Base-by-base conservation (phyloP, 2,888 invertebrate species). In the Drosophila prostipennis region DNA sequence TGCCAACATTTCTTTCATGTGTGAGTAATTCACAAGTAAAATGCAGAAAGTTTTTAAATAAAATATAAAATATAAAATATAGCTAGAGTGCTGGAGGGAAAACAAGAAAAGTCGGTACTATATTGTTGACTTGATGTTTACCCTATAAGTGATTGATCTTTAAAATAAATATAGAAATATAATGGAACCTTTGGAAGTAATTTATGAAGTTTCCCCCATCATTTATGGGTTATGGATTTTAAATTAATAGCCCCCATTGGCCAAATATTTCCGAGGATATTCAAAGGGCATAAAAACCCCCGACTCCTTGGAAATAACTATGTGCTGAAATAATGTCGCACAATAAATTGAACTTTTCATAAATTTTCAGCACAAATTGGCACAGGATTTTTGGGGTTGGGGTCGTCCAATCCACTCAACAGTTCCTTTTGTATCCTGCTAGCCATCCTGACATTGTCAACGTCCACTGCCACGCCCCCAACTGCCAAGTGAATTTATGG, bases 341-440 rank as follows among this genome's bases (percentile, higher is more conserved):
- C 87, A 85, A 87, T 82, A 85, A 82, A 82, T 85, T 87, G 87
- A 82, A 82, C 87, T 82, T 87, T 82, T 85, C 87, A 85, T 87
- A 87, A 79, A 87, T 87, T 85, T 75, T 81, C 74, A 84, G 67
- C 77, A 72, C 72, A 81, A 85, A 81, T 87, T 82, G 82, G 80
- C 78, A 16, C 37, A 46, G 14, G 34, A 34, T 34, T 34, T 34
- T 34, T 34, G 34, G 10, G 43, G n/a, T 43, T 23, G 26, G 42
- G 43, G 5, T 40, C 26, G 3, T 14, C 8, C 19, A 29, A 23
- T 46, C 16, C 32, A 48, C 29, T 46, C 46, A 3, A 8, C 16
- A 7, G 14, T 32, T 32, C 16, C 32, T 48, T 10, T n/a, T 29
- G 11, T 6, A 14, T 48, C 16, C 46, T 43, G 34, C 42, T 23